Evolutionary conservation across 64 coral and sea anemone genomes (phyloP).

Genomic region (Porites australiensis): DNA sequence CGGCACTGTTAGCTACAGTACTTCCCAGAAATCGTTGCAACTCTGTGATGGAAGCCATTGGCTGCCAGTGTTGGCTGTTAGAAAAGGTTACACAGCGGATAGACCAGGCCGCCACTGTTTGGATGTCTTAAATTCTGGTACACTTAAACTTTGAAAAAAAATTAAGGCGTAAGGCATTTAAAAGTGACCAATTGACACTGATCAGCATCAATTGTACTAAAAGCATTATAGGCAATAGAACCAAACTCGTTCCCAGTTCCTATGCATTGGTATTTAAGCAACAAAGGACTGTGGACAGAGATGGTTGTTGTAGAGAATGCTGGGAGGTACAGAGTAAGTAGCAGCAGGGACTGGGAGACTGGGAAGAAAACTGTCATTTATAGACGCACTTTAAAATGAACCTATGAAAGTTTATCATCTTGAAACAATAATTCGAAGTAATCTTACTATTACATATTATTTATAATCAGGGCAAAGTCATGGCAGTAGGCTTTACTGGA

Average conservation of each 20-base stretch:
- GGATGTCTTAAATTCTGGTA: conserved; percentile 79
- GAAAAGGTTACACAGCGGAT: conserved; percentile 44
- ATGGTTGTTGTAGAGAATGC: no score
- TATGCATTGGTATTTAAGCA: no score
- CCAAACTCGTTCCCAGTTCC: no score
- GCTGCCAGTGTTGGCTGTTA: conserved; percentile 30
- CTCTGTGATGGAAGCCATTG: conserved; percentile 79
- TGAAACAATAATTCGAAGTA: no score
- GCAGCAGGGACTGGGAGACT: no score
- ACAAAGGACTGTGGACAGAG: neutral
- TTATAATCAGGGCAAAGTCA: conserved; percentile 49
- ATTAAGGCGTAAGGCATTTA: no score
- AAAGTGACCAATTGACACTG: no score
- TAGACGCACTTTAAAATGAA: neutral
- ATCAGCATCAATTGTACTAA: no score
- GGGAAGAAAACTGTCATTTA: no score
- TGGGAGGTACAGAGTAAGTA: neutral
- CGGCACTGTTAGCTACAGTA: conserved; percentile 57
- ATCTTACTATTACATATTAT: no score
- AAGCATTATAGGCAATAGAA: no score
- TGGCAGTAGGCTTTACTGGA: conserved; percentile 75
- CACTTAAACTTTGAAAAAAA: neutral
- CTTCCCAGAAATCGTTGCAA: conserved; percentile 52
- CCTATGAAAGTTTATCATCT: no score
- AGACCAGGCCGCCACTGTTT: conserved; percentile 56